phyloP scores from a whole-genome alignment of 2,797 vertebrate genomes.

The Erethizon dorsatum region DNA sequence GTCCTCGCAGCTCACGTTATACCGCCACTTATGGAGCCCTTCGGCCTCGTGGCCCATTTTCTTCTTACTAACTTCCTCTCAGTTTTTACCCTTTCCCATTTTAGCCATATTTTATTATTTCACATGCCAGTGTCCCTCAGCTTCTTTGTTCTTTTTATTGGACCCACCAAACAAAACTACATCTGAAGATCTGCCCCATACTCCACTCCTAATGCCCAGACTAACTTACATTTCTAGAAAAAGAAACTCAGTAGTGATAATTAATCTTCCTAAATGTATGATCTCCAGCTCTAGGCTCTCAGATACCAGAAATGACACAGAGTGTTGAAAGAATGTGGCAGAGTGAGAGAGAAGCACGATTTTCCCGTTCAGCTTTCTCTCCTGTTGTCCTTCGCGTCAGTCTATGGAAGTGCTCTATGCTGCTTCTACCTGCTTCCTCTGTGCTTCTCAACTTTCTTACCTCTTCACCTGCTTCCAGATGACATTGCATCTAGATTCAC shows the following conservation, averaged over 20 bases:
- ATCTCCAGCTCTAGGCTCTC: not conserved
- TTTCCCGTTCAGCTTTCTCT: not conserved
- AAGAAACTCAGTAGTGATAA: not conserved
- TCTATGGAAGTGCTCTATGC: not conserved
- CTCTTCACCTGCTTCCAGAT: not conserved
- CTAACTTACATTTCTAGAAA: not conserved
- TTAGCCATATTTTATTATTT: not conserved
- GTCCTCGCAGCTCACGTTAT: fast-evolving
- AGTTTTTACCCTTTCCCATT: not conserved
- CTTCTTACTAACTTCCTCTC: not conserved
- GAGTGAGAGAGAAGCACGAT: not conserved
- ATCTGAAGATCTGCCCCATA: not conserved
- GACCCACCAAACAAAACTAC: not conserved
- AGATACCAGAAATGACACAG: fast-evolving
- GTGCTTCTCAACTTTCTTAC: not conserved
- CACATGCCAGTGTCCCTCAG: not conserved
- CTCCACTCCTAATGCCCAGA: not conserved
- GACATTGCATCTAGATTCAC: not conserved
- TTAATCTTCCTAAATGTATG: not conserved
- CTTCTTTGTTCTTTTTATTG: not conserved
- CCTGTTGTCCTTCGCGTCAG: no score
- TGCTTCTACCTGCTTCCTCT: not conserved
- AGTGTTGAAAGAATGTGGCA: not conserved
- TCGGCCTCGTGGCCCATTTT: not conserved
- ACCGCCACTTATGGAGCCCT: not conserved